Evolutionary conservation across 2,113 vertebrate genomes (phyloP).

Genomic region (Rhynchopsitta pachyrhyncha): DNA sequence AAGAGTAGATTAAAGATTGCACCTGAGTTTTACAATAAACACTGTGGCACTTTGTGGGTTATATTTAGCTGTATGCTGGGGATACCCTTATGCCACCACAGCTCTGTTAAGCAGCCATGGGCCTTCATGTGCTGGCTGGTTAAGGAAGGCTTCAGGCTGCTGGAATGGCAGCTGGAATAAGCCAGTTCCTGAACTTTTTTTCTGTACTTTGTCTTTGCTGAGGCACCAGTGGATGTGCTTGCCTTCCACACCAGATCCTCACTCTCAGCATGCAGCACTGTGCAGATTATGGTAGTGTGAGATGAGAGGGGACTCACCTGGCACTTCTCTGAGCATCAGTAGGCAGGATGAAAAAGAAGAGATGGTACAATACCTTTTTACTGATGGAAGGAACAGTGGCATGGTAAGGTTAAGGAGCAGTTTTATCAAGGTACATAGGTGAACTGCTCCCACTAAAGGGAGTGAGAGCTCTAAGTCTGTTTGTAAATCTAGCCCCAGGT

Average conservation of each 20-base stretch:
- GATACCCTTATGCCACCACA: accelerated
- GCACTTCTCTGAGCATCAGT: background rate
- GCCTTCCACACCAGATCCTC: background rate
- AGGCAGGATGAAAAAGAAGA: background rate
- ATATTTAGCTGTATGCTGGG: accelerated
- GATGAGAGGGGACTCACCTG: background rate
- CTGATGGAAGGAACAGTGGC: too few relatives aligned
- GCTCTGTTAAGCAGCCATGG: background rate
- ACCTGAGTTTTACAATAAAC: background rate
- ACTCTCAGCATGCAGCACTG: accelerated
- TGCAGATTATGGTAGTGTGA: background rate
- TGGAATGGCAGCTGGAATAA: background rate
- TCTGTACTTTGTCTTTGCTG: background rate
- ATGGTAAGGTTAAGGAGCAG: background rate
- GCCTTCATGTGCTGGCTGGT: background rate
- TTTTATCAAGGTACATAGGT: background rate
- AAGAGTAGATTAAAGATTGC: background rate
- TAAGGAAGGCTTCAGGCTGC: background rate
- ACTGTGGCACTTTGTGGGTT: background rate
- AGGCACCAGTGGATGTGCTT: background rate
- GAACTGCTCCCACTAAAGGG: background rate
- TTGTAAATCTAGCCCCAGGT: background rate
- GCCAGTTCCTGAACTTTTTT: background rate
- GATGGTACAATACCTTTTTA: background rate
- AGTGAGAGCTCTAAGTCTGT: background rate